Conservation (phyloP, 2,113 vertebrate genomes). For the Oryctolagus cuniculus region mOryCun1.1 NC_091443.1:111869501-111870000, state of each 20-base stretch:
- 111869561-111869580: accelerated
- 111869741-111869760: not conserved
- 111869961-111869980: too few relatives aligned
- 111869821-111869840: not conserved
- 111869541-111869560: conserved; percentile 75
- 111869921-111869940: too few relatives aligned
- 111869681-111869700: not conserved
- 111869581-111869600: too few relatives aligned
- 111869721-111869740: too few relatives aligned
- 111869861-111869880: too few relatives aligned
- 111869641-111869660: not conserved
- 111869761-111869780: too few relatives aligned
- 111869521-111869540: not conserved
- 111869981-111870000: not conserved
- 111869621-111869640: too few relatives aligned
- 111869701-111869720: accelerated
- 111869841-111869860: accelerated
- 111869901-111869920: accelerated
- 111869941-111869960: accelerated
- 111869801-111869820: accelerated
- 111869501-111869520: conserved; percentile 78
- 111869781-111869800: not conserved
- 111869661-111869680: accelerated
- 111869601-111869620: not conserved
- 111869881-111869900: not conserved